Evolutionary conservation across 2,888 invertebrate genomes (phyloP).

Genomic region (Rhynchonema sp.): DNA sequence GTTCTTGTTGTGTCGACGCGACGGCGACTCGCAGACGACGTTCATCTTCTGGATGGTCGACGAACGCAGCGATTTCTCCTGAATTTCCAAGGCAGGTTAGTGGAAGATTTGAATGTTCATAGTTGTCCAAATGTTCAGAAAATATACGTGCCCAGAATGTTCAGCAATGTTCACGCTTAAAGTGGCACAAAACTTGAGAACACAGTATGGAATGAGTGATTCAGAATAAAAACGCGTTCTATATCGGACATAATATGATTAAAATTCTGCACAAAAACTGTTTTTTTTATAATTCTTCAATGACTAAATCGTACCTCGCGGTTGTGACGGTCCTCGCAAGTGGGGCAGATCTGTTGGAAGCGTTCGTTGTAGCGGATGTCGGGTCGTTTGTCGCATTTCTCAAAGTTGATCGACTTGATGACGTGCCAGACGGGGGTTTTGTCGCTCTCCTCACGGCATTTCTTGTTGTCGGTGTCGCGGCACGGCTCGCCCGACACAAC

Average conservation of each 20-base stretch:
- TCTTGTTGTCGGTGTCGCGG: background rate
- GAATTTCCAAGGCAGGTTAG: no score
- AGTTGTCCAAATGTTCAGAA: no score
- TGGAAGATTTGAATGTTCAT: no score
- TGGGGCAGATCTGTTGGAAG: slow-evolving; percentile 7
- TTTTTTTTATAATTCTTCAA: no score
- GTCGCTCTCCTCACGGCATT: background rate
- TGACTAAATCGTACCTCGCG: no score
- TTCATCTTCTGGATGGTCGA: slow-evolving; percentile 14
- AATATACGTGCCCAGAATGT: no score
- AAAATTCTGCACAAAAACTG: no score
- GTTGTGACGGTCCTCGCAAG: slow-evolving; percentile 5
- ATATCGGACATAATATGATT: no score
- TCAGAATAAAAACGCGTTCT: no score
- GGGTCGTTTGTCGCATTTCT: slow-evolving; percentile 28
- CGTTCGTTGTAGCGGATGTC: slow-evolving; percentile 11
- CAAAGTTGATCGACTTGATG: slow-evolving; percentile 32
- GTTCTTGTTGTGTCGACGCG: slow-evolving; percentile 8
- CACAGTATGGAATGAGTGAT: no score
- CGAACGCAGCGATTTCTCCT: slow-evolving; percentile 10
- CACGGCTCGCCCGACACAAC: background rate
- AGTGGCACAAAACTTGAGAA: no score
- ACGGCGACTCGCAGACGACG: slow-evolving; percentile 10
- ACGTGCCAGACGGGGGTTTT: slow-evolving; percentile 13
- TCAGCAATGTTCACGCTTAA: no score